Evolutionary conservation across 2,797 vertebrate genomes (phyloP).

Genomic region (Harpagifer antarcticus): DNA sequence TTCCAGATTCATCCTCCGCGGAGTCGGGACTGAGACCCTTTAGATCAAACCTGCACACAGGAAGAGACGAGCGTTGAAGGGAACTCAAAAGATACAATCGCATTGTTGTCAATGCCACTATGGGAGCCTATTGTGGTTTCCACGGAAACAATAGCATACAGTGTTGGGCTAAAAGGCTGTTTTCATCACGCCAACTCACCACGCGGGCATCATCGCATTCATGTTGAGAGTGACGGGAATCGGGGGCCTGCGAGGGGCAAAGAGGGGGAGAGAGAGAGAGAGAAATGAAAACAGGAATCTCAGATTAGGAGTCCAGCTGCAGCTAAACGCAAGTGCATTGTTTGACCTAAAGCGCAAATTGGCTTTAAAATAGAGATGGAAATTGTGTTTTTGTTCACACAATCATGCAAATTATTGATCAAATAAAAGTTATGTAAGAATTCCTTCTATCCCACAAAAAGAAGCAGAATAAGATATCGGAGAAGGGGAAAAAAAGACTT

Average conservation of each 20-base stretch:
- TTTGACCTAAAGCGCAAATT: not conserved
- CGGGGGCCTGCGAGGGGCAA: slow-evolving; percentile 82
- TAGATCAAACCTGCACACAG: slow-evolving; percentile 92
- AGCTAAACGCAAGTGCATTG: not conserved
- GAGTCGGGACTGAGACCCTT: slow-evolving; percentile 93
- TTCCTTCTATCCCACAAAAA: not conserved
- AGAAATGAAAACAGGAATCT: slow-evolving; percentile 12
- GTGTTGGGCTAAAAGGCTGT: slow-evolving; percentile 43
- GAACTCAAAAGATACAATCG: slow-evolving; percentile 54
- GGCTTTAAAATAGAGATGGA: not conserved
- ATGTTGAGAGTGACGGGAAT: slow-evolving; percentile 97
- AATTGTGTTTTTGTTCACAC: not conserved
- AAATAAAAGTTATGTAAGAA: not conserved
- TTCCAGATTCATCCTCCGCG: slow-evolving; percentile 95
- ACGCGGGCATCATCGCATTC: slow-evolving; percentile 94
- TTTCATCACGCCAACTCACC: slow-evolving; percentile 86
- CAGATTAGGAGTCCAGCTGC: not conserved
- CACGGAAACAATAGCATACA: slow-evolving; percentile 60
- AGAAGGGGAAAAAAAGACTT: slow-evolving; percentile 69
- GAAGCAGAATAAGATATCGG: not conserved
- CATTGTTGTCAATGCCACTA: slow-evolving; percentile 53
- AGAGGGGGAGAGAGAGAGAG: not conserved
- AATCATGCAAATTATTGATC: not conserved
- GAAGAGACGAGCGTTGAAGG: slow-evolving; percentile 38
- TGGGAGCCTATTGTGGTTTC: slow-evolving; percentile 52